A percentile compares a stretch with the other conserved stretches of the same genome.
Conservation (phyloP, 2,113 vertebrate species). For the Sphyrna mokarran region DNA sequence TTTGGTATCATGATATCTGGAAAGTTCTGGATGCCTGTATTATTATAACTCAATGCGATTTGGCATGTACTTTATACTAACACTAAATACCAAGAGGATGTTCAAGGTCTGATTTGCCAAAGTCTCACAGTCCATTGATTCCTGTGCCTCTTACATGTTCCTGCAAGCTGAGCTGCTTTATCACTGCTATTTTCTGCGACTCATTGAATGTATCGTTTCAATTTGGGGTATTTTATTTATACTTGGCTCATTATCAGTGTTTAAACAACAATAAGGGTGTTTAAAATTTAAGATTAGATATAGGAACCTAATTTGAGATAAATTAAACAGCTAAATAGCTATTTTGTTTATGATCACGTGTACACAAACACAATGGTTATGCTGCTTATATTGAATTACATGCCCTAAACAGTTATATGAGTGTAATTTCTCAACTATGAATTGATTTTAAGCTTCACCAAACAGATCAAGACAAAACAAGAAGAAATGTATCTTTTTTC, state of each 20-base stretch:
- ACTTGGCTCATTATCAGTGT: not conserved
- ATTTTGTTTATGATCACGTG: not conserved
- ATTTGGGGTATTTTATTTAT: not conserved
- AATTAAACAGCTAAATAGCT: not conserved
- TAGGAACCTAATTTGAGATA: not conserved
- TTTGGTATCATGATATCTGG: not conserved
- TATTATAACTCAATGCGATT: not conserved
- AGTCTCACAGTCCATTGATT: not conserved
- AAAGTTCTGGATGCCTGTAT: not conserved
- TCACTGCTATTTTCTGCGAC: not conserved
- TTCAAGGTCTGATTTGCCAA: not conserved
- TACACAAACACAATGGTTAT: not conserved
- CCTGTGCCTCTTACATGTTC: not conserved
- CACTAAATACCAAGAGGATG: not conserved
- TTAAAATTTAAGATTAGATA: not conserved
- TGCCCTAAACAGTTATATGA: not conserved
- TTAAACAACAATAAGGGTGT: not conserved
- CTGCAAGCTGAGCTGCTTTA: conserved; percentile 1
- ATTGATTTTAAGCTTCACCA: not conserved
- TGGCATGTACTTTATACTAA: not conserved
- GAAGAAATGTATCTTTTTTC: not conserved
- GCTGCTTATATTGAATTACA: not conserved
- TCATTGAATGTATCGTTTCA: conserved; percentile 19
- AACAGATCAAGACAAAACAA: not conserved
- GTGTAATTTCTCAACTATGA: not conserved